These are phyloP conservation scores for Felis chaus DNA, from an alignment of 2,113 vertebrate species.

Conservation along the genomic window DNA sequence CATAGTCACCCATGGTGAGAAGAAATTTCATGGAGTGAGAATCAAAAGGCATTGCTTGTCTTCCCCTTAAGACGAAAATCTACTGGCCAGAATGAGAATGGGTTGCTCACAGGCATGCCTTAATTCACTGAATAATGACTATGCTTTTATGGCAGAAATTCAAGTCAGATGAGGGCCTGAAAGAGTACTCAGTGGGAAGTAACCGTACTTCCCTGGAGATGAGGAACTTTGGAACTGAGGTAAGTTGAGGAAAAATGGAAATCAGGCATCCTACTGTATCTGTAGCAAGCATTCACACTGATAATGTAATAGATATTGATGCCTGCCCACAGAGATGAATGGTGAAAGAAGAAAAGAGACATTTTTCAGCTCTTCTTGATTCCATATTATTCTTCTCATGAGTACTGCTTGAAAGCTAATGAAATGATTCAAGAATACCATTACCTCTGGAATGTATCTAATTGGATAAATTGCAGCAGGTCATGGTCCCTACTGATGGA, in stretches of 20 bases:
- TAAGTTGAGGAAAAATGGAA: conserved; percentile 70
- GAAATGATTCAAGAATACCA: conserved; percentile 41
- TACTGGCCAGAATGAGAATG: conserved; percentile 36
- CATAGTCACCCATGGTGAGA: neutral
- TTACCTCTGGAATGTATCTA: conserved; percentile 24
- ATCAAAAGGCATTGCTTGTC: conserved; percentile 48
- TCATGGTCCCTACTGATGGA: neutral
- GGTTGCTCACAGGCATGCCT: neutral
- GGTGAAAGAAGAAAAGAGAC: conserved; percentile 42
- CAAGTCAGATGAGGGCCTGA: conserved; percentile 35
- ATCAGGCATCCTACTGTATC: conserved; percentile 8
- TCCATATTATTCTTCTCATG: conserved; percentile 54
- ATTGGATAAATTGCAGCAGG: conserved; percentile 61
- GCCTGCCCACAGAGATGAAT: conserved; percentile 54
- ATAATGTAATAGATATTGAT: conserved; percentile 72
- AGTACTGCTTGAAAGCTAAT: conserved; percentile 56
- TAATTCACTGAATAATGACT: conserved; percentile 39
- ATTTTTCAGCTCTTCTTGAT: conserved; percentile 63
- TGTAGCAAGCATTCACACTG: neutral
- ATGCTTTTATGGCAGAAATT: neutral
- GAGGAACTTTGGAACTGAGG: neutral
- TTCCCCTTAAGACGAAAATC: conserved; percentile 58
- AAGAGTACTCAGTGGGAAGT: conserved; percentile 1
- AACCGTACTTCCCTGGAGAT: neutral
- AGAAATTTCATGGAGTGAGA: conserved; percentile 47